These are phyloP conservation scores for Hirtodrosophila confusa DNA, from an alignment of 2,888 invertebrate genomes.

Conservation along the genomic window DNA sequence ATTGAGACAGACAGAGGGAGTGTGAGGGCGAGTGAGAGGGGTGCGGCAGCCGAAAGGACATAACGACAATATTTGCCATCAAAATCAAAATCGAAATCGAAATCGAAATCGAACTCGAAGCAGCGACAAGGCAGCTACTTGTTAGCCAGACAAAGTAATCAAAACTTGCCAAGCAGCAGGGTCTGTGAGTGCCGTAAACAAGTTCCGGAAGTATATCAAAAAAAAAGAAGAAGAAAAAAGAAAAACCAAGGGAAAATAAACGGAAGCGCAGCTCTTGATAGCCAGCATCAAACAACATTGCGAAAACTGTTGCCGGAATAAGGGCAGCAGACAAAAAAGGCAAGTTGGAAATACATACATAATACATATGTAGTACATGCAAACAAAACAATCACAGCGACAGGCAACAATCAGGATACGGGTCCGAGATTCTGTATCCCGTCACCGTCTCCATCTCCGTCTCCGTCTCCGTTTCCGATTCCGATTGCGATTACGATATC, in stretches of 20 bases:
- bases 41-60: conserved; percentile 18
- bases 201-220: conserved; percentile 45
- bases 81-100: conserved; percentile 35
- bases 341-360: conserved; percentile 21
- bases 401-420: conserved; percentile 33
- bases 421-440: conserved; percentile 3
- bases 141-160: conserved; percentile 57
- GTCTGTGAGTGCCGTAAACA: conserved; percentile 31
- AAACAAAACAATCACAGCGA: conserved; percentile 8
- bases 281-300: conserved; percentile 36
- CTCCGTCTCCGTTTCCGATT: not conserved
- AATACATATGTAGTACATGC: conserved; percentile 28
- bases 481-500: conserved; percentile 7
- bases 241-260: conserved; percentile 9
- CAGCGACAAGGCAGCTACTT: conserved; percentile 44
- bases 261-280: conserved; percentile 36
- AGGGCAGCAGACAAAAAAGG: conserved; percentile 5
- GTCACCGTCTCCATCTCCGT: too few species aligned
- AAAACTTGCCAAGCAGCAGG: conserved; percentile 46
- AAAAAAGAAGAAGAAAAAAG: not conserved
- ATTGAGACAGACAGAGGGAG: conserved; percentile 2
- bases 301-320: conserved; percentile 6
- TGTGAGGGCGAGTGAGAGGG: conserved; percentile 1
- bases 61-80: conserved; percentile 57
- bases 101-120: conserved; percentile 37